phyloP scores from a whole-genome alignment of 2,113 vertebrate genomes.

The Oceanites oceanicus region DNA sequence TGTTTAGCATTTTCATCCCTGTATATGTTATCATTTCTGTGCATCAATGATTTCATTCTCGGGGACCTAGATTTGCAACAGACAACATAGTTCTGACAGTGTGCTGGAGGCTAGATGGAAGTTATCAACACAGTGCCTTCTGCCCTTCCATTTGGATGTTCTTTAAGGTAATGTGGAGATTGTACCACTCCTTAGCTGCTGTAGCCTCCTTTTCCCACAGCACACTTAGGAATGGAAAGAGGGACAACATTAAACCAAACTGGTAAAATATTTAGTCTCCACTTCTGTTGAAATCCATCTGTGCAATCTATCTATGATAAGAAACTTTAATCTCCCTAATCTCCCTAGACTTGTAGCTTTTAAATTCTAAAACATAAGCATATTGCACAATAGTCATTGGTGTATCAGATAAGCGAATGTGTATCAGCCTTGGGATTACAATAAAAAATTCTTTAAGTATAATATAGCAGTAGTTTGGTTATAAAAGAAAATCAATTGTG shows the following conservation, averaged over 20 bases:
- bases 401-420: not conserved
- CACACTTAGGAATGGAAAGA: not conserved
- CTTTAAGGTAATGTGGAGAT: not conserved
- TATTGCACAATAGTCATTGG: fast-evolving
- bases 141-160: not conserved
- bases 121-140: not conserved
- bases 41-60: not conserved
- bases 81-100: not conserved
- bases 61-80: not conserved
- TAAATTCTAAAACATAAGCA: not conserved
- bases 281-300: not conserved
- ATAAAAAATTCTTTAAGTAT: not conserved
- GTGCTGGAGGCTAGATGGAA: not conserved
- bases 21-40: not conserved
- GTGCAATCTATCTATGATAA: not conserved
- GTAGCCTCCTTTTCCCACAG: not conserved
- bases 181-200: not conserved
- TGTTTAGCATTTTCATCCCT: not conserved
- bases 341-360: not conserved
- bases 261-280: not conserved
- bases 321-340: not conserved
- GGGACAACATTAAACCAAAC: not conserved
- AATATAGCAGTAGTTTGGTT: not conserved
- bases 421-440: not conserved
- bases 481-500: not conserved